Conservation (phyloP, 2,797 vertebrate species). For the Centroberyx gerrardi region DNA sequence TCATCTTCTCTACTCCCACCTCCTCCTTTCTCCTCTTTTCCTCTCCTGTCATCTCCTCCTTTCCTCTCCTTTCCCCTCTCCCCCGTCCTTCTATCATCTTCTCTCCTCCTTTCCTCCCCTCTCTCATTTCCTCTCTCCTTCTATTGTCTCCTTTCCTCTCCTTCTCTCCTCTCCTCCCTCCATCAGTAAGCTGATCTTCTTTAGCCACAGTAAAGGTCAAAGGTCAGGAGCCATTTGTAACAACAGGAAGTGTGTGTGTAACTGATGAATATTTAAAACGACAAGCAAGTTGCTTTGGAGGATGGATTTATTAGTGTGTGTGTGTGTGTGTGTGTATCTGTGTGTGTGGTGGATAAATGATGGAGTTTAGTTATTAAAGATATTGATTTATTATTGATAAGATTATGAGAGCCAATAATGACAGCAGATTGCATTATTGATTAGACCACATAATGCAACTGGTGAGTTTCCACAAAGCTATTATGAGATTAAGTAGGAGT, state of each 20-base stretch:
- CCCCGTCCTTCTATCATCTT: too few species aligned
- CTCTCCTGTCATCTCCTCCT: too few species aligned
- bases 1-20: not conserved
- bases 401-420: constrained; percentile 67
- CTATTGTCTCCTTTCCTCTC: too few species aligned
- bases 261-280: constrained; percentile 62
- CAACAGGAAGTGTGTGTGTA: constrained; percentile 56
- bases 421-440: constrained; percentile 75
- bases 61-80: too few species aligned
- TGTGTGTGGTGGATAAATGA: constrained; percentile 24
- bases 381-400: constrained; percentile 75
- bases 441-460: constrained; percentile 49
- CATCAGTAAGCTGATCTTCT: constrained; percentile 42
- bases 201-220: constrained; percentile 47
- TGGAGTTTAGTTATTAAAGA: constrained; percentile 44
- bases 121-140: too few species aligned
- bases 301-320: constrained; percentile 27
- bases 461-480: constrained; percentile 38
- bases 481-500: constrained; percentile 37
- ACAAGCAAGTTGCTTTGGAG: constrained; percentile 14
- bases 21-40: too few species aligned
- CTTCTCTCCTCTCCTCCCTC: not conserved
- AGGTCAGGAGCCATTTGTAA: constrained; percentile 54
- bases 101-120: too few species aligned
- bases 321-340: constrained; percentile 6